These are phyloP conservation scores for Ammodytes dubius DNA, from an alignment of 2,113 vertebrate species.

Conservation along the genomic window DNA sequence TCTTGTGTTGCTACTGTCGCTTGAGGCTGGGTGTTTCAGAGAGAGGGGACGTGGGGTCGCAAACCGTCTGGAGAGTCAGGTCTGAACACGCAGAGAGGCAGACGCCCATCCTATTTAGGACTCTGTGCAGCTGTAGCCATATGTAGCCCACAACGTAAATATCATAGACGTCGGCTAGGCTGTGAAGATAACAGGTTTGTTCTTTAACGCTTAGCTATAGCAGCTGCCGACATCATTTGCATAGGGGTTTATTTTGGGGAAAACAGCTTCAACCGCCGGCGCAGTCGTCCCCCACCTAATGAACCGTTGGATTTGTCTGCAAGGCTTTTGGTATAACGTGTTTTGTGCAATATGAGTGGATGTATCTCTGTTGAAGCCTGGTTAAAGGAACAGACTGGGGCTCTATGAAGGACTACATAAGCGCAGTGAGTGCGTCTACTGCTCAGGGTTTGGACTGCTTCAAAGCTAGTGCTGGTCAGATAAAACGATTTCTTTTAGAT, in stretches of 20 bases:
- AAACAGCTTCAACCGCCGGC: slow-evolving; percentile 53
- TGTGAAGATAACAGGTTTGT: not conserved
- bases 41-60: slow-evolving; percentile 42
- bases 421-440: slow-evolving; percentile 30
- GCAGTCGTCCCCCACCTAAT: not conserved
- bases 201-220: not conserved
- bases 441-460: not conserved
- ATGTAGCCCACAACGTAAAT: not conserved
- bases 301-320: not conserved
- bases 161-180: not conserved
- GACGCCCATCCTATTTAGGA: slow-evolving; percentile 5
- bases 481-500: rapidly evolving
- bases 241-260: slow-evolving; percentile 56
- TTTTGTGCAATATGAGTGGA: not conserved
- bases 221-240: slow-evolving; percentile 48
- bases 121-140: not conserved
- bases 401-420: not conserved
- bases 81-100: slow-evolving; percentile 50
- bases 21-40: not conserved
- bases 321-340: not conserved
- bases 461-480: rapidly evolving
- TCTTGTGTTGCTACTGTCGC: slow-evolving; percentile 30
- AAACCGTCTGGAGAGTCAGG: slow-evolving; percentile 39
- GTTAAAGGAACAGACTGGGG: slow-evolving; percentile 7
- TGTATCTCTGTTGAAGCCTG: not conserved